Evolutionary conservation across 2,113 vertebrate genomes (phyloP).

Genomic region (human): GRCh38 chr6:123695001-123695500

Average conservation of each 20-base stretch:
- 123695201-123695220: background rate
- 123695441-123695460: background rate
- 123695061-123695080: background rate
- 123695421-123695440: background rate
- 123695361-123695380: background rate
- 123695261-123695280: background rate
- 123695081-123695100: background rate
- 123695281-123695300: background rate
- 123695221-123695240: background rate
- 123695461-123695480: background rate
- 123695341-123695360: background rate
- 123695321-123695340: background rate
- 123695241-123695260: background rate
- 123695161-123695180: background rate
- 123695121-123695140: background rate
- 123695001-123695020: background rate
- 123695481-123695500: background rate
- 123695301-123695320: background rate
- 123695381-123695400: background rate
- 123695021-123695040: background rate
- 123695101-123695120: background rate
- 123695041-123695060: background rate
- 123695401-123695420: background rate
- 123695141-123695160: background rate
- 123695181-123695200: background rate